A percentile compares a stretch with the other conserved stretches of the same genome.
Evolutionary conservation across 1,140 invertebrate genomes (phyloP).

Genomic region (Phymorhynchus buccinoides): DNA sequence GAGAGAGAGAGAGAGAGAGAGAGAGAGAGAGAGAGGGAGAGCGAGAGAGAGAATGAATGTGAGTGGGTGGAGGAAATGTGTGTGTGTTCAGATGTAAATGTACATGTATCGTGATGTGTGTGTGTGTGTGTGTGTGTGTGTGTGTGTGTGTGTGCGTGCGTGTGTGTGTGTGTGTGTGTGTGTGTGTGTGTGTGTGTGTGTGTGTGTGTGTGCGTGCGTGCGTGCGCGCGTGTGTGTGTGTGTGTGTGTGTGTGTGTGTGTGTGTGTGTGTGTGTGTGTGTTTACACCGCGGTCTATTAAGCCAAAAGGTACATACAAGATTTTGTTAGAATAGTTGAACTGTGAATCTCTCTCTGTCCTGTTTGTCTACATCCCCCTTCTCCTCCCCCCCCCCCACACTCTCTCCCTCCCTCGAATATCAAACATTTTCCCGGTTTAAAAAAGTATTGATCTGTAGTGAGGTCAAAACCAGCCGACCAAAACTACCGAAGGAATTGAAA

Average conservation of each 20-base stretch:
- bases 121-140: constrained; percentile 14
- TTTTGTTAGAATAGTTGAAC: no score
- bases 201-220: background rate
- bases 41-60: no score
- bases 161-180: background rate
- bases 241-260: background rate
- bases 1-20: background rate
- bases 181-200: constrained; percentile 18
- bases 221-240: background rate
- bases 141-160: background rate
- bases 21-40: background rate
- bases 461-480: no score
- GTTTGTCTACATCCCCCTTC: no score
- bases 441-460: no score
- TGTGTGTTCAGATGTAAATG: background rate
- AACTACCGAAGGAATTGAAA: no score
- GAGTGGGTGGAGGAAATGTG: background rate
- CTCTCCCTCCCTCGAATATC: no score
- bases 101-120: background rate
- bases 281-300: background rate
- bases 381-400: no score
- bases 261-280: background rate
- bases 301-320: no score
- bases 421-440: no score
- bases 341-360: no score